These are phyloP conservation scores for Formicarius rufipectus DNA, from an alignment of 2,113 vertebrate species.

Conservation along the genomic window DNA sequence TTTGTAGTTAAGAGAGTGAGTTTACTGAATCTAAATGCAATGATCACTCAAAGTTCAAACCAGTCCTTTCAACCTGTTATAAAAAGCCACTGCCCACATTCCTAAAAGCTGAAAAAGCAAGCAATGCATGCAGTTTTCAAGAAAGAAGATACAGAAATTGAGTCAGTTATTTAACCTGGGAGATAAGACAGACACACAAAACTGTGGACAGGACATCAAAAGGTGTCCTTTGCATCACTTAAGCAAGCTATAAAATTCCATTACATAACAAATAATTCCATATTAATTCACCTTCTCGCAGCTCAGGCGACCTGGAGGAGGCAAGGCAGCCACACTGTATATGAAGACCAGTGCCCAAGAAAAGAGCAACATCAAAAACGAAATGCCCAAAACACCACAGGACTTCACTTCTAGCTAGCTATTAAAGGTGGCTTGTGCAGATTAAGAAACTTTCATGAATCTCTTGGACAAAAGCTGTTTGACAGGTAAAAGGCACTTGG, in stretches of 20 bases:
- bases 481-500: not conserved
- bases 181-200: not conserved
- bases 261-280: not conserved
- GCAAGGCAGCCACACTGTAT: not conserved
- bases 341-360: not conserved
- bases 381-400: not conserved
- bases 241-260: not conserved
- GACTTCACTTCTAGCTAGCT: not conserved
- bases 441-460: not conserved
- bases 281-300: not conserved
- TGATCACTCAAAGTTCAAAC: not conserved
- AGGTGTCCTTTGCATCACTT: not conserved
- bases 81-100: not conserved
- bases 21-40: not conserved
- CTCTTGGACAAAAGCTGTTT: not conserved
- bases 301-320: not conserved
- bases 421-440: not conserved
- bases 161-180: not conserved
- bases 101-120: not conserved
- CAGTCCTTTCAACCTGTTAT: not conserved
- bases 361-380: fast-evolving
- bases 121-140: fast-evolving
- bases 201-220: not conserved
- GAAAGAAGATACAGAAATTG: not conserved
- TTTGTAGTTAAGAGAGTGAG: not conserved